phyloP scores from a whole-genome alignment of 2,888 invertebrate genomes.

The Chrysina gloriosa region DNA sequence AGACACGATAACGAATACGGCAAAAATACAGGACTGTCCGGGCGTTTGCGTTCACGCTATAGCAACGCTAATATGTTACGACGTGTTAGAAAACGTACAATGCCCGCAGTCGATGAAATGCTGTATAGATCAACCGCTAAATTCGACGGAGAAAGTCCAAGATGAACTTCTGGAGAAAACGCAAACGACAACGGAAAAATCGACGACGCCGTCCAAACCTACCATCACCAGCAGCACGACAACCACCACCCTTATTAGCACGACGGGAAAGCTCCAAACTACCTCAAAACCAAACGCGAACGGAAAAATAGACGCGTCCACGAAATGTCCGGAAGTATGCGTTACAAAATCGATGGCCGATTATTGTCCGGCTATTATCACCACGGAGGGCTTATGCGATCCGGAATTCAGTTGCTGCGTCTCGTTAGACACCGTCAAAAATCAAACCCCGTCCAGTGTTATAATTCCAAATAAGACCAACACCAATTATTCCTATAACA shows the following conservation, averaged over 20 bases:
- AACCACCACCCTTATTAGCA: too few species aligned
- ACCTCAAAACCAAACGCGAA: slow-evolving; percentile 35
- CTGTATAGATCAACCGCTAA: slow-evolving; percentile 83
- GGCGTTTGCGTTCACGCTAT: slow-evolving; percentile 89
- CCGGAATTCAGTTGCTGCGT: slow-evolving; percentile 85
- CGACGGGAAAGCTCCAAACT: too few species aligned
- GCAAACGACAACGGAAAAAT: slow-evolving; percentile 47
- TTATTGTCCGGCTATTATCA: slow-evolving; percentile 88
- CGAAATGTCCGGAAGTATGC: slow-evolving; percentile 81
- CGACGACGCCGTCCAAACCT: slow-evolving; percentile 4
- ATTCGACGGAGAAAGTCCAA: slow-evolving; percentile 61
- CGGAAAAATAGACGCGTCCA: slow-evolving; percentile 19
- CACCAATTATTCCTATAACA: slow-evolving; percentile 64
- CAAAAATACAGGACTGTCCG: slow-evolving; percentile 87
- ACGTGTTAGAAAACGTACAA: slow-evolving; percentile 83
- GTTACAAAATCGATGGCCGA: slow-evolving; percentile 83
- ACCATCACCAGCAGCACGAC: neutral
- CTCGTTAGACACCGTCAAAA: slow-evolving; percentile 77
- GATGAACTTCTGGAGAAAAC: slow-evolving; percentile 48
- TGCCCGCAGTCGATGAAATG: slow-evolving; percentile 86
- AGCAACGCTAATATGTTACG: slow-evolving; percentile 87
- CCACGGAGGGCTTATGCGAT: slow-evolving; percentile 78
- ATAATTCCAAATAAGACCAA: slow-evolving; percentile 76
- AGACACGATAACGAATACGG: slow-evolving; percentile 87
- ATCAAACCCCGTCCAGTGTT: slow-evolving; percentile 77